A percentile compares a stretch with the other conserved stretches of the same genome.
Conservation (phyloP, 92 coral and sea anemone species). For the Metridium senile region DNA sequence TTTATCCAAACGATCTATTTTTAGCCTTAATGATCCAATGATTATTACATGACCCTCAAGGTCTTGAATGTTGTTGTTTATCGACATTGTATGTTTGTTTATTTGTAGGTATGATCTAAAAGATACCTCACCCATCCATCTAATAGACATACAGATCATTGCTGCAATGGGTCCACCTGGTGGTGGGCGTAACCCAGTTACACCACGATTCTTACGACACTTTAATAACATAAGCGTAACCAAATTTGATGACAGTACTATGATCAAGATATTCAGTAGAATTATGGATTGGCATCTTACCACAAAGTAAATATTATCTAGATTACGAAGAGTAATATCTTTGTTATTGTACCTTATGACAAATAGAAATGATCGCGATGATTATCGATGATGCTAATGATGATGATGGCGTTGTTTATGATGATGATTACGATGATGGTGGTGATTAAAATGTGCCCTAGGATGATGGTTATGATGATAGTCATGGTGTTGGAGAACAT, state of each 20-base stretch:
- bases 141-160: conserved; percentile 94
- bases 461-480: not conserved
- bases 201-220: conserved; percentile 96
- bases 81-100: too few species aligned
- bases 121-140: conserved; percentile 96
- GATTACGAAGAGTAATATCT: too few species aligned
- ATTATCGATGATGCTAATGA: not conserved
- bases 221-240: conserved; percentile 97
- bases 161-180: conserved; percentile 99
- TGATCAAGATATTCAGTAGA: conserved; percentile 95
- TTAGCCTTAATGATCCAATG: too few species aligned
- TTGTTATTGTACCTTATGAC: too few species aligned
- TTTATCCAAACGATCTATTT: too few species aligned
- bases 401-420: not conserved
- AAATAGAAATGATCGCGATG: not conserved
- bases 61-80: too few species aligned
- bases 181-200: conserved; percentile 97
- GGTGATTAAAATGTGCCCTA: not conserved
- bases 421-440: not conserved
- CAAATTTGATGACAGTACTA: conserved; percentile 91
- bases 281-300: conserved; percentile 97
- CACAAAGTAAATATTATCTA: conserved; percentile 79
- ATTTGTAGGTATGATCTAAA: conserved; percentile 97
- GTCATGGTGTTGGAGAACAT: not conserved
- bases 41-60: too few species aligned